phyloP scores from a whole-genome alignment of 2,797 vertebrate species.

The Dendrocincla tyrannina region DNA sequence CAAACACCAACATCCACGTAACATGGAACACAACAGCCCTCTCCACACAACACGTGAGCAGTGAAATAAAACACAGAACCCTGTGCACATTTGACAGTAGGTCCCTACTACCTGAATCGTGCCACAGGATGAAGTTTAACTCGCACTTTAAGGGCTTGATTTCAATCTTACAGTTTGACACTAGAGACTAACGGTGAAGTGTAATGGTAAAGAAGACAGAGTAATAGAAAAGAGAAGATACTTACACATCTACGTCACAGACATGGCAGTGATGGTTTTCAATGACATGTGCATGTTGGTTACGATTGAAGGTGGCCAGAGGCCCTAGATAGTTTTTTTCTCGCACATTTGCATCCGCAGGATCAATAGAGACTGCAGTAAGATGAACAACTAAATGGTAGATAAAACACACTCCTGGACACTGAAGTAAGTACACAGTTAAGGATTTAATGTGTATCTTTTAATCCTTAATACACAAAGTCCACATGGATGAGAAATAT shows the following conservation, averaged over 20 bases:
- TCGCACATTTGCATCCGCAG: slow-evolving; percentile 89
- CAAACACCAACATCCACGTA: neutral
- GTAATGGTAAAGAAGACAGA: neutral
- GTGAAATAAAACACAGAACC: neutral
- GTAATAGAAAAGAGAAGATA: slow-evolving; percentile 41
- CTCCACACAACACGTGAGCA: neutral
- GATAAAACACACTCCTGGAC: slow-evolving; percentile 85
- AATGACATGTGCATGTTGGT: slow-evolving; percentile 92
- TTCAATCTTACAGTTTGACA: neutral
- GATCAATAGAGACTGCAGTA: slow-evolving; percentile 90
- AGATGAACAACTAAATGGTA: slow-evolving; percentile 91
- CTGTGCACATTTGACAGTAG: neutral
- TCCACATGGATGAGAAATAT: neutral
- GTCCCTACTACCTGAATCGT: neutral
- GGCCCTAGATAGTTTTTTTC: slow-evolving; percentile 85
- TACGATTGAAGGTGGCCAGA: slow-evolving; percentile 86
- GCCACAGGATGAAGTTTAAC: neutral
- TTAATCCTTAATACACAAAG: neutral
- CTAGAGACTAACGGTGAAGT: neutral
- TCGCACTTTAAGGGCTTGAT: neutral
- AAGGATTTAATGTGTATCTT: slow-evolving; percentile 58
- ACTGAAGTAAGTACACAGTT: slow-evolving; percentile 77
- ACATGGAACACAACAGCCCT: neutral
- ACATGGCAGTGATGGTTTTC: slow-evolving; percentile 97
- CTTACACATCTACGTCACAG: slow-evolving; percentile 97